Conservation (phyloP, 1,140 invertebrate species). For the Aphidius gifuensis region DNA sequence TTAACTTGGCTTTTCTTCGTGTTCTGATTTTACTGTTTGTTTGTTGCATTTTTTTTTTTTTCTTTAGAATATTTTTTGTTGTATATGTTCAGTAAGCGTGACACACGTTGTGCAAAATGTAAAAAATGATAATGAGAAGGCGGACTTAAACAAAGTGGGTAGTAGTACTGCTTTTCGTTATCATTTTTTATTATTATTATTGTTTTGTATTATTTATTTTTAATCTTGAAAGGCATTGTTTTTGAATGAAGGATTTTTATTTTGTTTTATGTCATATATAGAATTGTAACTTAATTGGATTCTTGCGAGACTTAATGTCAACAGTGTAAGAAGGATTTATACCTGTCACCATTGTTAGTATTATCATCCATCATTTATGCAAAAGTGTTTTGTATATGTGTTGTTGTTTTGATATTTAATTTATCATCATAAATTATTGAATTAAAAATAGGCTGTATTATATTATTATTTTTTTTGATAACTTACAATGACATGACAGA, state of each 20-base stretch:
- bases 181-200: conserved; percentile 4
- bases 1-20: background rate
- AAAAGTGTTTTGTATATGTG: background rate
- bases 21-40: conserved; percentile 26
- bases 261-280: too few relatives aligned
- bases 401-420: background rate
- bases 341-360: too few relatives aligned
- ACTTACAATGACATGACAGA: conserved; percentile 63
- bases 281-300: conserved; percentile 3
- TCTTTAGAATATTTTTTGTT: conserved; percentile 10
- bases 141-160: background rate
- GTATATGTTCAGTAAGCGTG: conserved; percentile 32
- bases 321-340: too few relatives aligned
- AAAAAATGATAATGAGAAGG: conserved; percentile 22
- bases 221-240: background rate
- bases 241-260: too few relatives aligned
- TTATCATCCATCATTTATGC: too few relatives aligned
- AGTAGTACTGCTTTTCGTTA: conserved; percentile 9
- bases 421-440: background rate
- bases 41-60: conserved; percentile 20
- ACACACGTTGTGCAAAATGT: conserved; percentile 27
- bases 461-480: background rate
- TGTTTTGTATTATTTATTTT: conserved; percentile 16
- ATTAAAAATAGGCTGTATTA: background rate
- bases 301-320: conserved; percentile 5